Base-by-base conservation (phyloP, 2,113 vertebrate species). In the Colaptes auratus region DNA sequence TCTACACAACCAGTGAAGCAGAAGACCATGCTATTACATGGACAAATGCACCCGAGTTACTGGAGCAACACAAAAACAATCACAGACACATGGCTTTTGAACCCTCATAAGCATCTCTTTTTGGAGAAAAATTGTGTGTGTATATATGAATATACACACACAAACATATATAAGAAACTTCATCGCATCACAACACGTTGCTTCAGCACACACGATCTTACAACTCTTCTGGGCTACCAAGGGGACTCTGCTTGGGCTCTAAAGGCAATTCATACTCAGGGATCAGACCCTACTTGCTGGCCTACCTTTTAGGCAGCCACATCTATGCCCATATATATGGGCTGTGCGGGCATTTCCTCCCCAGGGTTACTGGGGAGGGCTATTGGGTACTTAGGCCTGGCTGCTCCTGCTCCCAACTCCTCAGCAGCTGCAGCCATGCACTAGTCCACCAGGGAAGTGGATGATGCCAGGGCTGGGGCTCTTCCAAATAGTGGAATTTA, bases 1-100 rank as follows among this genome's bases (percentile, higher is more conserved):
- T 90, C 96, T 94, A 67, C 74, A 90, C 95, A 95, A 86, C 93
- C 97, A 97, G 88, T 94, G 92, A 96, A 96, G 98, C 96, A 92
- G 97, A 98, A 98, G 97, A 92, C 96, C 96, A 84, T 78, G 89
- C 97, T 97, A 96, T 98, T 97, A 98, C 97, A 98, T 97, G 97
- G 97, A 97, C 98, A 98, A 97, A 98, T 98, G 97, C 96, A 96
- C 94, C 64, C 33, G 82, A 97, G 74, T 94, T 92, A 97, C 97
- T 91, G 97, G 97, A 97, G 98, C 97, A 96, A 97, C 94, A 97
- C 91, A 96, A 97, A 98, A 98, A 97, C 97, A 97, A 97, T 98
- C 96, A 92, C 15, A 63, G 95, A 93, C 97, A 98, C 97, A 97
- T 63, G 90, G 82, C 71, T 93, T 97, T 95, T 95, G 95, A 97